These are phyloP conservation scores for Hypsopygia costalis DNA, from an alignment of 2,888 invertebrate species.

Conservation along the genomic window DNA sequence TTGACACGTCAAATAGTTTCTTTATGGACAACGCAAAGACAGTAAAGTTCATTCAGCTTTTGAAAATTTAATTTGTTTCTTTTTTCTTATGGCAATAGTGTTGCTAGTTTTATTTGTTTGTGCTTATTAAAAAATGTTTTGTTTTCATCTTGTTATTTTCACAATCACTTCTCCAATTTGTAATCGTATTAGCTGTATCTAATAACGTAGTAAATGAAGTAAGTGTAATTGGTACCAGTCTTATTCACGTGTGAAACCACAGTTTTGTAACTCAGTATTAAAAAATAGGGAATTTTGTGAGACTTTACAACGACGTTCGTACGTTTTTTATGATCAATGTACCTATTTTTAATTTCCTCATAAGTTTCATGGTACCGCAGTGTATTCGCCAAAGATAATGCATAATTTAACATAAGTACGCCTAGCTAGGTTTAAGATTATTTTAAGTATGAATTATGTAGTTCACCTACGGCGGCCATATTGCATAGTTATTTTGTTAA, in stretches of 20 bases:
- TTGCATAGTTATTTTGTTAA: slow-evolving; percentile 11
- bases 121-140: too few species aligned
- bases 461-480: slow-evolving; percentile 15
- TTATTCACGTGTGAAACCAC: slow-evolving; percentile 37
- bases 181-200: slow-evolving; percentile 43
- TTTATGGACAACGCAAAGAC: too few species aligned
- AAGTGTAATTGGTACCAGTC: slow-evolving; percentile 61
- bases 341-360: slow-evolving; percentile 35
- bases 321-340: slow-evolving; percentile 45
- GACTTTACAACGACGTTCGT: slow-evolving; percentile 74
- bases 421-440: slow-evolving; percentile 42
- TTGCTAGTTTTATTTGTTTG: too few species aligned
- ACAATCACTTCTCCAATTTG: slow-evolving; percentile 30
- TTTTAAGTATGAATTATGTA: slow-evolving; percentile 31
- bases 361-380: slow-evolving; percentile 62
- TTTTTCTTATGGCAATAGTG: too few species aligned
- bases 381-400: slow-evolving; percentile 79
- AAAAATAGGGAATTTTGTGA: slow-evolving; percentile 67
- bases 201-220: slow-evolving; percentile 33
- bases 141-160: slow-evolving; percentile 28
- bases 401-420: slow-evolving; percentile 67
- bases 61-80: too few species aligned
- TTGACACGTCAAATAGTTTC: too few species aligned
- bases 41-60: too few species aligned
- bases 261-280: slow-evolving; percentile 70